A percentile compares a stretch with the other conserved stretches of the same genome.
Evolutionary conservation across 2,797 vertebrate species (phyloP).

Genomic region (Onychomys torridus): DNA sequence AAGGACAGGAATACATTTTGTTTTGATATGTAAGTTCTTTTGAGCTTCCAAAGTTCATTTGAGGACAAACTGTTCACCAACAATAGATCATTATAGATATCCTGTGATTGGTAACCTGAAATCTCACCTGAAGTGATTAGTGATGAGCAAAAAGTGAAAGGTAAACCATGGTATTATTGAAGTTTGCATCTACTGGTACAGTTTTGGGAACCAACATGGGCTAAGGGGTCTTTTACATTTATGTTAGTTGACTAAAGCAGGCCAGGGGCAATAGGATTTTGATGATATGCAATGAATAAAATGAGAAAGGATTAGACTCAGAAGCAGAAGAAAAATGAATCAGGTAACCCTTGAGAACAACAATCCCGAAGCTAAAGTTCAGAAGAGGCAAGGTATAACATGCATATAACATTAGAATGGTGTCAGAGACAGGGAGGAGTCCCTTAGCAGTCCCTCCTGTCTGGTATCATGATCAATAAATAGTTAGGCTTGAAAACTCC

Average conservation of each 20-base stretch:
- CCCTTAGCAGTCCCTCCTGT: background rate
- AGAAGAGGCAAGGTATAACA: background rate
- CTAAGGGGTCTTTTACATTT: background rate
- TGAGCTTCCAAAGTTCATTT: constrained; percentile 22
- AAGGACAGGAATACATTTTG: constrained; percentile 67
- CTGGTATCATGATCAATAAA: background rate
- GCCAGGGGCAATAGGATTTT: background rate
- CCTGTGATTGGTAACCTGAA: constrained; percentile 16
- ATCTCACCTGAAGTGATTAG: constrained; percentile 24
- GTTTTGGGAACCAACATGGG: constrained; percentile 12
- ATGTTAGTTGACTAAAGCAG: background rate
- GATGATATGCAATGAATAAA: background rate
- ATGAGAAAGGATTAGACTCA: background rate
- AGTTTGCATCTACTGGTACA: background rate
- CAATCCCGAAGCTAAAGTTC: background rate
- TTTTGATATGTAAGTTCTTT: constrained; percentile 53
- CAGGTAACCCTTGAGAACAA: background rate
- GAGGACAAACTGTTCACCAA: constrained; percentile 48
- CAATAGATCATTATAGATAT: constrained; percentile 29
- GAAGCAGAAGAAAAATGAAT: background rate
- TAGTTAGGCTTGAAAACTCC: background rate
- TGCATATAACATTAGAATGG: background rate
- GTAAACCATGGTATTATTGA: background rate
- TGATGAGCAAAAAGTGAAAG: constrained; percentile 35
- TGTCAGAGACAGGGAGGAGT: background rate